Evolutionary conservation across 2,797 vertebrate species (phyloP).

Genomic region (Micropoecilia bifurca): DNA sequence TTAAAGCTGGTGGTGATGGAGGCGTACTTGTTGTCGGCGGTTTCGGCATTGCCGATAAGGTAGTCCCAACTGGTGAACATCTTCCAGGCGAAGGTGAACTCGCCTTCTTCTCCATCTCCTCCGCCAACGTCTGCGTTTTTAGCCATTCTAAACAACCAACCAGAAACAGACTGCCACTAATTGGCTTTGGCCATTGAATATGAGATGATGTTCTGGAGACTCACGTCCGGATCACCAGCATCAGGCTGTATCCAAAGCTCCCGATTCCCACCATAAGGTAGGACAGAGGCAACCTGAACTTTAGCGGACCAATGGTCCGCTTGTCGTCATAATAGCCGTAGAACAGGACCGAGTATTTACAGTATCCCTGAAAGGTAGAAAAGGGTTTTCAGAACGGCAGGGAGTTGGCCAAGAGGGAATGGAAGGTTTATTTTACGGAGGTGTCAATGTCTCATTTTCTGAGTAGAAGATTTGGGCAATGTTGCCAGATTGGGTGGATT

Average conservation of each 20-base stretch:
- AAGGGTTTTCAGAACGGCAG: neutral
- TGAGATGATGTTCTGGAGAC: conserved; percentile 64
- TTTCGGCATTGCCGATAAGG: conserved; percentile 95
- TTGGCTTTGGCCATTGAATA: neutral
- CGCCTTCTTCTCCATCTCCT: conserved; percentile 88
- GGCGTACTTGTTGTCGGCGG: conserved; percentile 95
- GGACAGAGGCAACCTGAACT: conserved; percentile 94
- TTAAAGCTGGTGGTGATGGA: conserved; percentile 99
- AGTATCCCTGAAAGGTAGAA: conserved; percentile 86
- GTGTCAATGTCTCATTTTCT: neutral
- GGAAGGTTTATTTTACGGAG: neutral
- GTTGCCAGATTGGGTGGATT: no score
- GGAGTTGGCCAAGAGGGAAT: neutral
- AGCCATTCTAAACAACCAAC: conserved; percentile 87
- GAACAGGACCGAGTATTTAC: conserved; percentile 95
- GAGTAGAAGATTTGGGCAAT: neutral
- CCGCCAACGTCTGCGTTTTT: conserved; percentile 91
- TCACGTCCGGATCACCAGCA: conserved; percentile 98
- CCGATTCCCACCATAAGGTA: conserved; percentile 98
- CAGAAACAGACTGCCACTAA: neutral
- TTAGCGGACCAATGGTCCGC: conserved; percentile 92
- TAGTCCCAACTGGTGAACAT: conserved; percentile 99
- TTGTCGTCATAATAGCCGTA: conserved; percentile 97
- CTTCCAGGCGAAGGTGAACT: conserved; percentile 97
- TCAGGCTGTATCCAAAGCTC: conserved; percentile 95